phyloP scores from a whole-genome alignment of 2,113 vertebrate species.

The Desmodus rotundus region DNA sequence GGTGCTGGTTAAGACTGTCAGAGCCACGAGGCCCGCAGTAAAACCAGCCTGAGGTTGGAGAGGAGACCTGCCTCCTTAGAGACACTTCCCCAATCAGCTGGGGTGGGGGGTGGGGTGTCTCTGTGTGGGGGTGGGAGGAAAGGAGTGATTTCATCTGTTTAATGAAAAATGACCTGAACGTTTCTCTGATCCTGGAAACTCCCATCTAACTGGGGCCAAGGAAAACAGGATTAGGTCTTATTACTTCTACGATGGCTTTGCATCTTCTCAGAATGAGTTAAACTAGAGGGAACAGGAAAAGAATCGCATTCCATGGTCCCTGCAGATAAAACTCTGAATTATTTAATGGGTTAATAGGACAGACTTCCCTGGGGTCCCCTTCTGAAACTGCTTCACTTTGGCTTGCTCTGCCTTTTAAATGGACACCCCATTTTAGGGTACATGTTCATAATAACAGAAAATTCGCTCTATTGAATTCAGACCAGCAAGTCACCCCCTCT shows the following conservation, averaged over 20 bases:
- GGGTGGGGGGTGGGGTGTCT: neutral
- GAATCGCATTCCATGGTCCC: neutral
- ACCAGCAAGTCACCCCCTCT: neutral
- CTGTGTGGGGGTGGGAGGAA: neutral
- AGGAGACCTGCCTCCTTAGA: neutral
- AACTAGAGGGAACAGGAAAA: neutral
- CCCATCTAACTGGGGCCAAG: slow-evolving; percentile 12
- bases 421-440: neutral
- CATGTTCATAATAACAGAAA: neutral
- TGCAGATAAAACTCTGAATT: neutral
- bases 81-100: neutral
- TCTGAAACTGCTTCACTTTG: neutral
- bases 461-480: neutral
- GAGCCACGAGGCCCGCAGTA: neutral
- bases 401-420: neutral
- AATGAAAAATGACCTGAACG: slow-evolving; percentile 43
- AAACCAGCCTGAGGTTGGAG: neutral
- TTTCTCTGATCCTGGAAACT: slow-evolving; percentile 43
- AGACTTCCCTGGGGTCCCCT: neutral
- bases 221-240: slow-evolving; percentile 35
- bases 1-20: neutral
- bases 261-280: slow-evolving; percentile 48
- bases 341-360: neutral
- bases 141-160: slow-evolving; percentile 54
- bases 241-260: slow-evolving; percentile 8